These are phyloP conservation scores for Macrostomum lignano DNA, from an alignment of 1,140 invertebrate species.

Conservation along the genomic window DNA sequence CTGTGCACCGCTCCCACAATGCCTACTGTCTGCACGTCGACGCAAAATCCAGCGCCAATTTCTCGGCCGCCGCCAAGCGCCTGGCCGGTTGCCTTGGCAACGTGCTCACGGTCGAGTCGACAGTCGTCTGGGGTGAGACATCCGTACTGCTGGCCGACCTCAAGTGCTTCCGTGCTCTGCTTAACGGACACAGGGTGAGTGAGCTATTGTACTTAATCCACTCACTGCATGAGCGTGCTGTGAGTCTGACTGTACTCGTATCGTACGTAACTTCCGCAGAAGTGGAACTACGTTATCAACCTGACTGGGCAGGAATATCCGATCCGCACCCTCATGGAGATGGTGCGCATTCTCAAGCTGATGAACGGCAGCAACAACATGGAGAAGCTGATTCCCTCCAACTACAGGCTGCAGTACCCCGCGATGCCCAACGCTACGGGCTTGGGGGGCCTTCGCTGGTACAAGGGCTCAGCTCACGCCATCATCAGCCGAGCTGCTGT, in stretches of 20 bases:
- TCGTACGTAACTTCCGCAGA: too few relatives aligned
- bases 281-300: slow-evolving; percentile 15
- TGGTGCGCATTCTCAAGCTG: slow-evolving; percentile 14
- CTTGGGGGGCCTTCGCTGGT: not conserved
- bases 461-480: slow-evolving; percentile 7
- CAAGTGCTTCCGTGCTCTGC: not conserved
- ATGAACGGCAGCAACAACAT: slow-evolving; percentile 15
- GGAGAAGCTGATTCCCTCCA: slow-evolving; percentile 3
- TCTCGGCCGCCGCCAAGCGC: slow-evolving; percentile 10
- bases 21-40: slow-evolving; percentile 24
- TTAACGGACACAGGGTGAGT: too few relatives aligned
- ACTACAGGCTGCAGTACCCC: not conserved
- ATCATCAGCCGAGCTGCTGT: slow-evolving; percentile 5
- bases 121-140: slow-evolving; percentile 2
- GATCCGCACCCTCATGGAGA: slow-evolving; percentile 14
- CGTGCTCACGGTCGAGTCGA: not conserved
- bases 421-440: not conserved
- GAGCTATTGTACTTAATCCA: too few relatives aligned
- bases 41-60: slow-evolving; percentile 8
- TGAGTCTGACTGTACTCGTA: too few relatives aligned
- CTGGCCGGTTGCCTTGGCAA: not conserved
- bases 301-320: slow-evolving; percentile 12
- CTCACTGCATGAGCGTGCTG: too few relatives aligned
- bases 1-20: slow-evolving; percentile 21
- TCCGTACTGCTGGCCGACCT: slow-evolving; percentile 3